Evolutionary conservation across 2,888 invertebrate genomes (phyloP), one percentile per base, ranked within the genome.

Genomic region (Selenia dentaria): DNA sequence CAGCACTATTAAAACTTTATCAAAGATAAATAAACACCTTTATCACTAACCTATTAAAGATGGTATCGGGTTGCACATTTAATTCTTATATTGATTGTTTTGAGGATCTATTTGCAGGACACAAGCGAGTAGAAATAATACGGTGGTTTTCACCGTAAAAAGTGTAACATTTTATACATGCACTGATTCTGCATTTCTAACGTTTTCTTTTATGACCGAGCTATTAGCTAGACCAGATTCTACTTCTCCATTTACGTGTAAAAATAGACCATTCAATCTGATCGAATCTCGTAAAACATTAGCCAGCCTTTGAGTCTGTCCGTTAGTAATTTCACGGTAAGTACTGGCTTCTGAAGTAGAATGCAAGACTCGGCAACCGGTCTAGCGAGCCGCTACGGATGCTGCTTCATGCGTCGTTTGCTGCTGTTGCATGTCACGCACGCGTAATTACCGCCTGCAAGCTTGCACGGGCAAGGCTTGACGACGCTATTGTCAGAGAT

Each of bases 391-490:
- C 32, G 36, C 24, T 8, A 20, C 31, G 25, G 32, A 34, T 41
- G 41, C 16, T 35, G 24, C 56, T 53, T 53, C 56, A 53, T 51
- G 56, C 53, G 53, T 56, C 45, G 56, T 43, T 53, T 40, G 42
- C 37, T 40, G 39, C 42, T 33, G 32, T 44, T 48, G 47, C 52
- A 43, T 53, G 56, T 48, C 53, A 46, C 45, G 52, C 53, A 46
- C 44, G 44, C 48, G 38, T 53, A 51, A 56, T 56, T 53, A 53
- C 44, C 11, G 33, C 13, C 33, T 44, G 50, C 54, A 41, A 33
- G 33, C 41, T 6, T 34, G 48, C 48, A 48, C 35, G 47, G 40
- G 27, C 46, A 24, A 26, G 14, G 33, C 43, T 13, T 20, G 36
- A 18, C 42, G 37, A 34, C 41, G 43, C 49, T 33, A 55, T 55